These are phyloP conservation scores for Diloba caeruleocephala DNA, from an alignment of 2,888 invertebrate species.

Conservation along the genomic window DNA sequence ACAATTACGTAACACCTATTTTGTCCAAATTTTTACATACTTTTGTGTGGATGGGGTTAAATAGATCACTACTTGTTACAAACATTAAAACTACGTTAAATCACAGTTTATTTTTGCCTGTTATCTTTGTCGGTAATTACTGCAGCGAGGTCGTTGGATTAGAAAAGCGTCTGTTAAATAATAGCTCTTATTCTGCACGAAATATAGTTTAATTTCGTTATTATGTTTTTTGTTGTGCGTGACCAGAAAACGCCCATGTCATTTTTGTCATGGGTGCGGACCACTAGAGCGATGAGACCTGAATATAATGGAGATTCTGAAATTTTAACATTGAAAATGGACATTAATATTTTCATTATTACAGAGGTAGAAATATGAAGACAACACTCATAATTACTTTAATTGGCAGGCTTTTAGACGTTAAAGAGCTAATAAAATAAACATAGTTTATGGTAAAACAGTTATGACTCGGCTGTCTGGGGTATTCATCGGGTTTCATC, in stretches of 20 bases:
- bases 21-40: constrained; percentile 22
- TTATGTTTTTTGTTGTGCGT: constrained; percentile 67
- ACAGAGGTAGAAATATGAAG: constrained; percentile 8
- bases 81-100: constrained; percentile 65
- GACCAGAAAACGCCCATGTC: constrained; percentile 79
- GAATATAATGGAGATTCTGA: constrained; percentile 54
- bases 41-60: constrained; percentile 33
- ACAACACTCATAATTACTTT: background rate
- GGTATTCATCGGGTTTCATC: too few species aligned
- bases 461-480: too few species aligned
- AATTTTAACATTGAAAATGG: constrained; percentile 43
- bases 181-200: constrained; percentile 62
- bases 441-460: too few species aligned
- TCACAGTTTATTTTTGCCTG: constrained; percentile 70
- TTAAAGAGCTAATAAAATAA: background rate
- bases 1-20: constrained; percentile 10
- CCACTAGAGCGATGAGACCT: constrained; percentile 57
- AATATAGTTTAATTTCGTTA: constrained; percentile 61
- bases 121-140: constrained; percentile 70
- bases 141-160: constrained; percentile 66
- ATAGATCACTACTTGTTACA: constrained; percentile 59
- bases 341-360: constrained; percentile 33
- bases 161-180: constrained; percentile 53
- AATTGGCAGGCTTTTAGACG: background rate
- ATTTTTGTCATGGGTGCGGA: constrained; percentile 75